Evolutionary conservation across 1,140 invertebrate genomes (phyloP).

Genomic region (Micrasema minimum): DNA sequence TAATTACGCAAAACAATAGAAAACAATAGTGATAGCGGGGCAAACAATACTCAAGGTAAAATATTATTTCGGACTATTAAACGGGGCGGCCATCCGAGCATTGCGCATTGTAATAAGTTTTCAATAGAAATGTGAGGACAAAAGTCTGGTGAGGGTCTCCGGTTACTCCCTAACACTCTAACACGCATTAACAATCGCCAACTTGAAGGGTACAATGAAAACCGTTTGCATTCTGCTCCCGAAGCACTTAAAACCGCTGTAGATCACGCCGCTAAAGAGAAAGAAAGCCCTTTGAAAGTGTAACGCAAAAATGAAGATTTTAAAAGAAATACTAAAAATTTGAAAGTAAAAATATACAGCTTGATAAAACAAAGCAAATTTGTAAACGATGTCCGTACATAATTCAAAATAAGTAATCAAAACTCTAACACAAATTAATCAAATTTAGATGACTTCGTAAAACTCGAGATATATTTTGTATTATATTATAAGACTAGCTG

Average conservation of each 20-base stretch:
- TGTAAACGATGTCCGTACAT: too few species aligned
- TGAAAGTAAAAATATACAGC: too few species aligned
- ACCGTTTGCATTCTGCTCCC: slow-evolving; percentile 20
- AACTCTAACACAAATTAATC: too few species aligned
- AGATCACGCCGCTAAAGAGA: slow-evolving; percentile 1
- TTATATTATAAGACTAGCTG: too few species aligned
- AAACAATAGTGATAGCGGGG: slow-evolving; percentile 33
- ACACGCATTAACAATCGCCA: slow-evolving; percentile 34
- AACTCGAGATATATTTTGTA: too few species aligned
- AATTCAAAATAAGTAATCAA: too few species aligned
- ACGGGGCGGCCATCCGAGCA: slow-evolving; percentile 46
- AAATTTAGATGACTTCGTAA: too few species aligned
- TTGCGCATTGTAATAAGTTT: slow-evolving; percentile 55
- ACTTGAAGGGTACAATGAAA: slow-evolving; percentile 25
- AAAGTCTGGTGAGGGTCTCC: slow-evolving; percentile 41
- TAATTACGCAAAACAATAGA: slow-evolving; percentile 49
- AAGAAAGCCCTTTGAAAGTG: too few species aligned
- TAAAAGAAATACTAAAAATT: too few species aligned
- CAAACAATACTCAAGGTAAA: slow-evolving; percentile 41
- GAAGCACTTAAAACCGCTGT: slow-evolving; percentile 21
- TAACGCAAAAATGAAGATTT: too few species aligned
- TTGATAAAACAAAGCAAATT: too few species aligned
- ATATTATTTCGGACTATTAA: slow-evolving; percentile 53
- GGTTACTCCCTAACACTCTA: neutral
- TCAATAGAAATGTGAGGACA: slow-evolving; percentile 43